Conservation (phyloP, 2,113 vertebrate species). For the Paradisaea rubra region DNA sequence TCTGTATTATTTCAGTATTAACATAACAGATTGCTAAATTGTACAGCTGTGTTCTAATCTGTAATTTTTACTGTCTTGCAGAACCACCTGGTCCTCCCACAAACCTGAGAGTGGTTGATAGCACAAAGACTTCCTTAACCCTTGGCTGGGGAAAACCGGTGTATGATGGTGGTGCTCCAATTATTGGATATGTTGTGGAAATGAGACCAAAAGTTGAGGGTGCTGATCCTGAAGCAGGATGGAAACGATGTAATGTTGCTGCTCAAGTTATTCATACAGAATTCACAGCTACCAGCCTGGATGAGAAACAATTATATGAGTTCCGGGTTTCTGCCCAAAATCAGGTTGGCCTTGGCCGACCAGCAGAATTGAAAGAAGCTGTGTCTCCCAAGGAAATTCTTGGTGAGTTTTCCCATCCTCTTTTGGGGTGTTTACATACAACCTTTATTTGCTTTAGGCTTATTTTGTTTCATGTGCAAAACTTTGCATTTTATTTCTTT, state of each 20-base stretch:
- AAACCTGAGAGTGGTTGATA: slow-evolving; percentile 90
- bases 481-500: background rate
- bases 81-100: slow-evolving; percentile 92
- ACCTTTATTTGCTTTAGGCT: background rate
- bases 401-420: slow-evolving; percentile 70
- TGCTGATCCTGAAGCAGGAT: slow-evolving; percentile 86
- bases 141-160: slow-evolving; percentile 91
- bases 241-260: slow-evolving; percentile 93
- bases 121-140: slow-evolving; percentile 84
- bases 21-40: background rate
- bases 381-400: slow-evolving; percentile 92
- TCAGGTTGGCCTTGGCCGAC: slow-evolving; percentile 91
- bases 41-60: background rate
- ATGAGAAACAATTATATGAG: slow-evolving; percentile 87
- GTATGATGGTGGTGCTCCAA: slow-evolving; percentile 90
- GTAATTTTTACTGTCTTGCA: slow-evolving; percentile 60
- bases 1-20: background rate
- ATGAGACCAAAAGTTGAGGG: slow-evolving; percentile 78
- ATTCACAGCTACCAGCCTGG: slow-evolving; percentile 87
- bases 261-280: slow-evolving; percentile 88
- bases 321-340: slow-evolving; percentile 97
- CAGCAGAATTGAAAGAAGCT: slow-evolving; percentile 86
- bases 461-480: background rate
- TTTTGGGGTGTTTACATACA: background rate
- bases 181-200: slow-evolving; percentile 96